Conservation (phyloP, 2,113 vertebrate genomes). For the Thermophis baileyi region DNA sequence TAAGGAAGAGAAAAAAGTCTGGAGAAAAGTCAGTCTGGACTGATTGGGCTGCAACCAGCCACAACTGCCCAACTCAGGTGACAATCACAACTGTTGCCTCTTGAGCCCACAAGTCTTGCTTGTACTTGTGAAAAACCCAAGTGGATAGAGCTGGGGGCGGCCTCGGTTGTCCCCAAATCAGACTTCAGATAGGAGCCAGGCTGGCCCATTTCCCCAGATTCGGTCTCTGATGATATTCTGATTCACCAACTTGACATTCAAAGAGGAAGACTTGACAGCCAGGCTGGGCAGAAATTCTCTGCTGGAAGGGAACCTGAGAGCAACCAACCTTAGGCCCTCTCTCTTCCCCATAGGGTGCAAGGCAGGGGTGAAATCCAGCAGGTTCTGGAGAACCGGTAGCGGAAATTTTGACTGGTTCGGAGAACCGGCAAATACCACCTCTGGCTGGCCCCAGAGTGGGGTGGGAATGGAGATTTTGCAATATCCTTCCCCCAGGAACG, state of each 20-base stretch:
- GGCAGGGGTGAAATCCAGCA: too few relatives aligned
- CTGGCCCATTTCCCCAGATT: background rate
- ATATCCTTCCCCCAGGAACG: too few relatives aligned
- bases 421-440: too few relatives aligned
- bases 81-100: background rate
- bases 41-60: background rate
- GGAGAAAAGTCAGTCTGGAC: background rate
- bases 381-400: too few relatives aligned
- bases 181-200: background rate
- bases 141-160: background rate
- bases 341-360: background rate
- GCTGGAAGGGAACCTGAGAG: background rate
- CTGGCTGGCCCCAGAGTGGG: too few relatives aligned
- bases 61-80: background rate
- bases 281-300: background rate
- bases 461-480: too few relatives aligned
- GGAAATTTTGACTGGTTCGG: too few relatives aligned
- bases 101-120: background rate
- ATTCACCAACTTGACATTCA: background rate
- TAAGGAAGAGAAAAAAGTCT: background rate
- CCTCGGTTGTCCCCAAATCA: background rate
- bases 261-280: background rate
- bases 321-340: background rate
- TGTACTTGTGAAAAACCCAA: background rate
- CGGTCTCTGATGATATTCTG: background rate